Conservation (phyloP, 1,140 invertebrate genomes). For the Hypothenemus hampei region DNA sequence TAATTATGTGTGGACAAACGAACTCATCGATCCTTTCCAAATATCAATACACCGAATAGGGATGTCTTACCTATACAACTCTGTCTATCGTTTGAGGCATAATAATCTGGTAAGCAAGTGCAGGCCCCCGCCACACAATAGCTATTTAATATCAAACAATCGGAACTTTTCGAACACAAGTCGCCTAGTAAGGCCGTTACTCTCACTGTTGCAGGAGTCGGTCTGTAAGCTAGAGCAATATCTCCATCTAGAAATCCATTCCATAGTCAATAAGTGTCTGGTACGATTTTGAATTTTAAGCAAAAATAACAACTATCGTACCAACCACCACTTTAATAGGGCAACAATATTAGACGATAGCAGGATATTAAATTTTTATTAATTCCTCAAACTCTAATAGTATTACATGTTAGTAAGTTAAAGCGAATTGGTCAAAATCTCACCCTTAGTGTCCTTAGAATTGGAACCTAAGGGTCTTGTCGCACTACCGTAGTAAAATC, state of each 20-base stretch:
- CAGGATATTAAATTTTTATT: background rate
- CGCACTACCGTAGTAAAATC: conserved; percentile 60
- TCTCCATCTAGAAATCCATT: conserved; percentile 34
- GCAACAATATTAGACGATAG: background rate
- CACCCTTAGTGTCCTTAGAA: conserved; percentile 23
- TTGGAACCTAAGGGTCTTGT: conserved; percentile 22
- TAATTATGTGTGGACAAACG: conserved; percentile 8
- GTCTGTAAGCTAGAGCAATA: conserved; percentile 48
- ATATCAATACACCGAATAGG: background rate
- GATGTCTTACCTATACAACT: conserved; percentile 61
- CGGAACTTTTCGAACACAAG: conserved; percentile 64
- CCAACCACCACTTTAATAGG: conserved; percentile 11
- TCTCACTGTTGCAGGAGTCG: conserved; percentile 64
- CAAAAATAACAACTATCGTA: background rate
- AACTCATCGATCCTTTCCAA: conserved; percentile 4
- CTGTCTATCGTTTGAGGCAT: conserved; percentile 63
- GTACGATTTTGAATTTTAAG: conserved; percentile 11
- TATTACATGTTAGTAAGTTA: background rate
- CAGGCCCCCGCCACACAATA: conserved; percentile 67
- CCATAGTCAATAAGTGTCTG: conserved; percentile 6
- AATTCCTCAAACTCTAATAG: background rate
- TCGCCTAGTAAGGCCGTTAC: conserved; percentile 70
- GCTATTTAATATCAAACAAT: conserved; percentile 68
- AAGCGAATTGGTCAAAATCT: conserved; percentile 19
- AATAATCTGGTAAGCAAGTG: conserved; percentile 60